Evolutionary conservation across 2,888 invertebrate species (phyloP), one percentile per base, ranked within the genome.

Genomic region (Masnerella sp.): DNA sequence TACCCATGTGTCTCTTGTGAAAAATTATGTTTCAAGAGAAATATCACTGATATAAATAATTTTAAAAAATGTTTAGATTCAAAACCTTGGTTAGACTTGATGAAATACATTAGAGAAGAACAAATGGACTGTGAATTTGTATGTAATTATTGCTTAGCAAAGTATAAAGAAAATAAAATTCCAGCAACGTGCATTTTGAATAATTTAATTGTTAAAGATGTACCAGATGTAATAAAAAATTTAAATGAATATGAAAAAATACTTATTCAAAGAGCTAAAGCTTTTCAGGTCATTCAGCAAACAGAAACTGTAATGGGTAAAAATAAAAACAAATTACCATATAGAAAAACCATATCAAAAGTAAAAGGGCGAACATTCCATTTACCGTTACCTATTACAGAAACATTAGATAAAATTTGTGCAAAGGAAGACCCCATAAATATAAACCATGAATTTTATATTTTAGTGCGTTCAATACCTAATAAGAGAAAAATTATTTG

Each of bases 391-490:
- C n/a, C n/a, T n/a, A n/a, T 81, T 1, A 80, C 84, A 76, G 76
- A 80, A 77, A 85, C 83, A 1, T 42, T 83, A 9, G 77, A 78
- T 73, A 84, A 82, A 76, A 59, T 85, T 8, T 80, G 79, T 14
- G 61, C 61, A 32, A 58, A 78, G 2, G 73, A 74, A 15, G 76
- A 80, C 12, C 77, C 83, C 2, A 56, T 84, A 14, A 79, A 79
- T 62, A 12, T 5, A 11, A 73, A 83, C 58, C 81, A 79, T 43
- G n/a, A n/a, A n/a, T n/a, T n/a, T n/a, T n/a, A n/a, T n/a, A n/a
- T n/a, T n/a, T n/a, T 83, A 11, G 79, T 85, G 0, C 78, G 83
- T 51, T 70, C 82, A 30, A 62, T 78, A 17, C 82, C 82, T 22
- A 83, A 69, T 15, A 82, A 82, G 54, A 83, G 72, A 58, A 77